Base-by-base conservation (phyloP, 2,113 vertebrate genomes). In the Puma concolor region DNA sequence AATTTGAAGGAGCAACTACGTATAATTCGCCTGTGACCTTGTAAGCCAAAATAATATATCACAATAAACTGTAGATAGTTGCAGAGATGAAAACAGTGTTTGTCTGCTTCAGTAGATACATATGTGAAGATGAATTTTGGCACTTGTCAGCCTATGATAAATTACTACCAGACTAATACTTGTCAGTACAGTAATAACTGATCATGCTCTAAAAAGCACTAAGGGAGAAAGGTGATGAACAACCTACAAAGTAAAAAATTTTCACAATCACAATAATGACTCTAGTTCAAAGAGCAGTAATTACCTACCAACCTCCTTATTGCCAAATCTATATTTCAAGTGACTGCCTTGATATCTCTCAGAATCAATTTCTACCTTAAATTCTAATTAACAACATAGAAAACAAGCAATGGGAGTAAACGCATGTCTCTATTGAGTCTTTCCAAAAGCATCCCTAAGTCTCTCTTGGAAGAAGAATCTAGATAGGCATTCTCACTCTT, bases 161-260 rank as follows among this genome's bases (percentile, higher is more conserved):
- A 98, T 98, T 98, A 98, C 97, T 92, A 98, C 74, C 60, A 96
- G 96, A 94, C 97, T 96, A 98, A 97, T 98, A 97, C 90, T 98
- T 98, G 98, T 98, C 98, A 98, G 95, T 83, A 80, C 41, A 98
- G 82, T 57, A 76, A 98, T 97, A 99, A 98, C 97, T 98, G 98
- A 98, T 98, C 97, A 98, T 86, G 91, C 31, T 89, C 91, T 96
- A 98, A 98, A 94, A 48, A 72, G 23, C 93, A 92, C 50, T 77
- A 84, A 97, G 87, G 44, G 80, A 97, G 63, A 98, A 98, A 98
- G 79, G 94, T 97, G 93, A 98, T 93, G 71, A 97, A 96, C 77
- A 95, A 60, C 82, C 31, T 88, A 57, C 5, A 38, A 97, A 94
- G 57, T 44, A 94, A 95, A 98, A 88, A 97, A 79, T 64, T 96